Conservation (phyloP, 2,888 invertebrate species). For the Nysson spinosus region DNA sequence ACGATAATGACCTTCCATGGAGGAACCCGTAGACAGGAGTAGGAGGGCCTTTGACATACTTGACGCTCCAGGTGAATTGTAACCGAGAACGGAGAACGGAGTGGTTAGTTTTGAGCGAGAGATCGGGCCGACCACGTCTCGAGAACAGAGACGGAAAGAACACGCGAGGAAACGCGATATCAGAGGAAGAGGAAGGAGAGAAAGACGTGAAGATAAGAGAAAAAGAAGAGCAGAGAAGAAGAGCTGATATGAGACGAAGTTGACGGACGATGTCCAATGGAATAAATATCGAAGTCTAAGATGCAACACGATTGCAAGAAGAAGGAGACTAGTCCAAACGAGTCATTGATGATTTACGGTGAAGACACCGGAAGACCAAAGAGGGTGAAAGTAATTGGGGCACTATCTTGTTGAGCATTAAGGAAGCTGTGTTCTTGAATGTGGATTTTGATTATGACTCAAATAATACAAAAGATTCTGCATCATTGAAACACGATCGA, state of each 20-base stretch:
- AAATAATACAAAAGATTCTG: no score
- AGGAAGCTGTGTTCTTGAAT: no score
- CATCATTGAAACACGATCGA: no score
- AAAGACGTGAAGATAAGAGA: not conserved
- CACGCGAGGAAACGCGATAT: no score
- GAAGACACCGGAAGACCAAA: not conserved
- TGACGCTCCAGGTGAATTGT: constrained; percentile 73
- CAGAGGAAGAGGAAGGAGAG: constrained; percentile 20
- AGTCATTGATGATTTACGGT: not conserved
- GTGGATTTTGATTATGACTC: no score
- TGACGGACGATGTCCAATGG: constrained; percentile 15
- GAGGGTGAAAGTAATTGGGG: not conserved
- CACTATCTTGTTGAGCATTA: no score
- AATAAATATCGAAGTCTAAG: constrained; percentile 11
- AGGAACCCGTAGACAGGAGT: constrained; percentile 67
- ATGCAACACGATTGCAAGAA: constrained; percentile 12
- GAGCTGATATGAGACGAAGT: constrained; percentile 15
- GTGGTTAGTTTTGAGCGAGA: constrained; percentile 74
- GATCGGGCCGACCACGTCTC: constrained; percentile 72
- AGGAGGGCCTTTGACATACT: constrained; percentile 77
- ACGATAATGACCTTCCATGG: constrained; percentile 76
- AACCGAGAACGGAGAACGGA: constrained; percentile 66
- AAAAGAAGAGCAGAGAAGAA: not conserved
- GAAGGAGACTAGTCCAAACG: constrained; percentile 1
- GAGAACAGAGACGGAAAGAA: constrained; percentile 26